These are phyloP conservation scores for Epizoanthus fatuus DNA, from an alignment of 92 coral and sea anemone species.

Conservation along the genomic window DNA sequence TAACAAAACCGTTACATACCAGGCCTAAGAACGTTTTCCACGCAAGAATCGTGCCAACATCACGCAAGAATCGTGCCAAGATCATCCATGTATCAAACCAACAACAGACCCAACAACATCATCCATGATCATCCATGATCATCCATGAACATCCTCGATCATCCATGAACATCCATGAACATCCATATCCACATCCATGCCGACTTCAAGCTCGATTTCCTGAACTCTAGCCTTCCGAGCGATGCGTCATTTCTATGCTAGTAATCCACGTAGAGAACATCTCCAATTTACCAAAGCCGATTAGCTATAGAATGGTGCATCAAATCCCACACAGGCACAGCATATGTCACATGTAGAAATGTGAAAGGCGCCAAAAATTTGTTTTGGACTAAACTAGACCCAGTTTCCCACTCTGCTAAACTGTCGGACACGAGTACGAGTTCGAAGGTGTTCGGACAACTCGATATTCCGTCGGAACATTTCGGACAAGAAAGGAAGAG, in stretches of 20 bases:
- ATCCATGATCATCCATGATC: no score
- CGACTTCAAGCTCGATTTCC: not conserved
- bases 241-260: not conserved
- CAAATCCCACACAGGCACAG: not conserved
- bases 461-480: not conserved
- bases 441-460: not conserved
- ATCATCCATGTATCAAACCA: no score
- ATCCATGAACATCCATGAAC: no score
- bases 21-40: no score
- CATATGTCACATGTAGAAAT: conserved; percentile 9
- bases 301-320: not conserved
- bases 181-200: not conserved
- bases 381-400: conserved; percentile 21
- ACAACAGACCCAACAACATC: no score
- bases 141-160: no score
- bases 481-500: not conserved
- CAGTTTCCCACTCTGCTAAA: not conserved
- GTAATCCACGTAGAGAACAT: not conserved
- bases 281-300: not conserved
- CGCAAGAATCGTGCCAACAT: no score
- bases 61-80: no score
- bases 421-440: not conserved
- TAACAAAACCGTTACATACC: no score
- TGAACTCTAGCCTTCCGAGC: not conserved
- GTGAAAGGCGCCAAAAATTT: conserved; percentile 25